These are phyloP conservation scores for Trinorchestia longiramus DNA, from an alignment of 1,140 invertebrate genomes.

Conservation along the genomic window DNA sequence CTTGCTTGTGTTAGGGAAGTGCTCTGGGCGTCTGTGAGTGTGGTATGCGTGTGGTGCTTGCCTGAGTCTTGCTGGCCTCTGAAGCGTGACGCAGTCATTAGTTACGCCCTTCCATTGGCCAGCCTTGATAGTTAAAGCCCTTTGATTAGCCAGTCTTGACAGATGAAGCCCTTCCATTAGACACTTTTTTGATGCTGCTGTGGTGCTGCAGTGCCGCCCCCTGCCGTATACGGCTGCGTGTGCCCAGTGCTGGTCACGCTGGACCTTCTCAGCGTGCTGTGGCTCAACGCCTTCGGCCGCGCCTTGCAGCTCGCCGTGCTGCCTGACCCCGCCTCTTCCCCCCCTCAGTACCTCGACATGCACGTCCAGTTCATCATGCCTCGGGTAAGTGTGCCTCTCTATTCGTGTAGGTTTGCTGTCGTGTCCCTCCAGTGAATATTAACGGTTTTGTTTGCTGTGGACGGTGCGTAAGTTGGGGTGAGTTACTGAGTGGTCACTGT, in stretches of 20 bases:
- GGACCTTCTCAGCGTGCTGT: conserved; percentile 87
- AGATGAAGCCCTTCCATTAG: too few species aligned
- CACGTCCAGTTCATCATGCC: conserved; percentile 92
- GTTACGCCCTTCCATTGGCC: too few species aligned
- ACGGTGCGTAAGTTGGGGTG: too few species aligned
- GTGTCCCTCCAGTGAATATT: background rate
- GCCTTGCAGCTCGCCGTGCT: conserved; percentile 84
- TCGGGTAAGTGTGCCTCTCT: conserved; percentile 75
- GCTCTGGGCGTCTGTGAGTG: background rate
- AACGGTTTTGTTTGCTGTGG: too few species aligned
- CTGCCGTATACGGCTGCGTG: conserved; percentile 90
- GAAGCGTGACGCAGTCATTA: background rate
- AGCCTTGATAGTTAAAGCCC: too few species aligned
- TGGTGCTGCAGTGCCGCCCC: conserved; percentile 82
- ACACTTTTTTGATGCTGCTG: background rate
- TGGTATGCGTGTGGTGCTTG: background rate
- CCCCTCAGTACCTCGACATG: conserved; percentile 82
- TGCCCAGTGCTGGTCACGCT: conserved; percentile 89
- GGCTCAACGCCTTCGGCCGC: conserved; percentile 93
- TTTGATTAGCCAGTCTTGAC: too few species aligned
- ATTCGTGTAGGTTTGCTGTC: background rate
- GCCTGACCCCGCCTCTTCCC: conserved; percentile 56
- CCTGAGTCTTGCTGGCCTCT: background rate
- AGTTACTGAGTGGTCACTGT: too few species aligned
- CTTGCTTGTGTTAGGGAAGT: background rate